These are phyloP conservation scores for Caenorhabditis tropicalis DNA, from an alignment of 1,140 invertebrate genomes.

Conservation along the genomic window DNA sequence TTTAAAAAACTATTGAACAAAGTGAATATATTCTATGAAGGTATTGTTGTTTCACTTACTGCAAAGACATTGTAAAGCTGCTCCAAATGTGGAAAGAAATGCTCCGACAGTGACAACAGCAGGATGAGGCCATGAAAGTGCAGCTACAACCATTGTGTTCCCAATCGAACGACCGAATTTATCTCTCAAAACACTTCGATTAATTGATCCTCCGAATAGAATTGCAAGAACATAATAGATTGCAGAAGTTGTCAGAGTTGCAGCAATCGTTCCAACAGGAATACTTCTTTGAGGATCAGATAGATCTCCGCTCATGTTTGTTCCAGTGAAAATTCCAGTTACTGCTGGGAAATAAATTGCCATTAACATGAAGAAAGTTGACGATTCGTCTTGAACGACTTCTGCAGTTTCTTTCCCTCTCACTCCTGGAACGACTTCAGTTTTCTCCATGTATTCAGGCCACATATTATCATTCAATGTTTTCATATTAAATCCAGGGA, in stretches of 20 bases:
- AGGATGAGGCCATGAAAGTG: constrained; percentile 96
- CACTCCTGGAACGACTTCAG: constrained; percentile 58
- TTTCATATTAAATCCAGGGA: constrained; percentile 21
- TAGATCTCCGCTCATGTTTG: constrained; percentile 78
- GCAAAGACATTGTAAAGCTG: constrained; percentile 93
- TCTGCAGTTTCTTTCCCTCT: constrained; percentile 74
- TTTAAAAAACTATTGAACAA: too few species aligned
- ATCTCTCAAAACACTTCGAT: constrained; percentile 90
- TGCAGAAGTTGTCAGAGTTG: constrained; percentile 91
- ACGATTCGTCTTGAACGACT: constrained; percentile 87
- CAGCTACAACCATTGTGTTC: constrained; percentile 90
- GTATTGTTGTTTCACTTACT: constrained; percentile 75
- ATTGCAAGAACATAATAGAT: constrained; percentile 89
- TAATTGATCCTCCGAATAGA: constrained; percentile 91
- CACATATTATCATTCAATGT: constrained; percentile 59
- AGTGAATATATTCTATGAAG: too few species aligned
- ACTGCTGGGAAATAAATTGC: constrained; percentile 99
- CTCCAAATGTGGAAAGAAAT: constrained; percentile 93
- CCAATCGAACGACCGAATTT: constrained; percentile 76
- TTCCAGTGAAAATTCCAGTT: constrained; percentile 76
- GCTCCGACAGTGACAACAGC: constrained; percentile 97
- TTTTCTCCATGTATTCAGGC: constrained; percentile 64
- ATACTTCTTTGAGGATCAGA: constrained; percentile 90
- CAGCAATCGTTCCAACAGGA: constrained; percentile 92
- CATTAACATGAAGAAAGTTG: constrained; percentile 92